phyloP scores from a whole-genome alignment of 2,113 vertebrate genomes.

The Alethe diademata region DNA sequence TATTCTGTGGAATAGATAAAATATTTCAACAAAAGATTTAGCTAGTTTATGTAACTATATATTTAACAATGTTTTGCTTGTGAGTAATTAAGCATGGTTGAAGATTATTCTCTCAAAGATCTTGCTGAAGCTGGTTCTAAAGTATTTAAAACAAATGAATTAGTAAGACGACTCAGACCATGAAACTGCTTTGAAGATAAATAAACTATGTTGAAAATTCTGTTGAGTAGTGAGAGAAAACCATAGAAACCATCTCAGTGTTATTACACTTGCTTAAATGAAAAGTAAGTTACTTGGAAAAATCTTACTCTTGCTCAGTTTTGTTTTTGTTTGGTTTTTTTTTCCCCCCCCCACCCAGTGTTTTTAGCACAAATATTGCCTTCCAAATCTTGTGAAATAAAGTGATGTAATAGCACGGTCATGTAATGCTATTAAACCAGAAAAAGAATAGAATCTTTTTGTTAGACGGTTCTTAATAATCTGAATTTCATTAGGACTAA shows the following conservation, averaged over 20 bases:
- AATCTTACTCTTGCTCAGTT: neutral
- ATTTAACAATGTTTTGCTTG: neutral
- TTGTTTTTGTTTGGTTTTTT: neutral
- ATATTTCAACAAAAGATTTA: neutral
- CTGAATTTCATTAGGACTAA: neutral
- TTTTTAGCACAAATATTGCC: neutral
- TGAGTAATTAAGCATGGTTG: neutral
- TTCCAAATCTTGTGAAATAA: neutral
- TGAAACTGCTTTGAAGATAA: neutral
- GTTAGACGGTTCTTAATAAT: neutral
- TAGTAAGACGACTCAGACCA: neutral
- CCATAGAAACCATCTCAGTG: neutral
- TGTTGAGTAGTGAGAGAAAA: neutral
- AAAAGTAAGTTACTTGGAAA: neutral
- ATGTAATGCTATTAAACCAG: neutral
- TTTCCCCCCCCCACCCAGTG: neutral
- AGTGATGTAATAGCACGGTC: neutral
- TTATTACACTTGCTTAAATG: neutral
- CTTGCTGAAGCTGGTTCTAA: neutral
- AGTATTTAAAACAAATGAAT: neutral
- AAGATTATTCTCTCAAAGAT: neutral
- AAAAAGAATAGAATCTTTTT: neutral
- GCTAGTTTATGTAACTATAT: neutral
- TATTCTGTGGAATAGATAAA: neutral
- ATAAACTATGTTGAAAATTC: neutral